Evolutionary conservation across 2,888 invertebrate species (phyloP).

Genomic region (Odontocolon sp.): DNA sequence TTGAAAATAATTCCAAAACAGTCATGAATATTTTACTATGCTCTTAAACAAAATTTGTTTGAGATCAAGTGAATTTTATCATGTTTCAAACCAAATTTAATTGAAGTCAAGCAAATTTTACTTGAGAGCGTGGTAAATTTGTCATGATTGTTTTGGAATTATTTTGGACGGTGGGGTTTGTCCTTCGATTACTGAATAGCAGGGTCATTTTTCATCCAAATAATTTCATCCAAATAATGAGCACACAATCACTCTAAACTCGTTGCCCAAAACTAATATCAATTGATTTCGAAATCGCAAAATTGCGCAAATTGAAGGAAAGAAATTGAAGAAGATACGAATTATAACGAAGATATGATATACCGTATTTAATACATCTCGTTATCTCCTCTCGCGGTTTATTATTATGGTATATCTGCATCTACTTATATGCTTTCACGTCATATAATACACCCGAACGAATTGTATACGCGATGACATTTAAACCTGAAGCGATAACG

Average conservation of each 20-base stretch:
- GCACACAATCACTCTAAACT: neutral
- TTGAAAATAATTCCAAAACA: too few species aligned
- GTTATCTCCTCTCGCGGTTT: neutral
- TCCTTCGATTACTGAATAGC: too few species aligned
- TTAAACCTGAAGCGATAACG: constrained; percentile 29
- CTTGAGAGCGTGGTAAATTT: too few species aligned
- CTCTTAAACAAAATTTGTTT: too few species aligned
- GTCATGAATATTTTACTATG: too few species aligned
- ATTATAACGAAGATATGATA: neutral
- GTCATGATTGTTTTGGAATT: too few species aligned
- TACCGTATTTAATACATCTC: neutral
- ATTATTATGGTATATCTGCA: constrained; percentile 11
- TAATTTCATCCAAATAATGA: too few species aligned
- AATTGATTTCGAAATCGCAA: neutral
- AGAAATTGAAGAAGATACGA: neutral
- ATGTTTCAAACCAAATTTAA: too few species aligned
- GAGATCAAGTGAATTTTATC: too few species aligned
- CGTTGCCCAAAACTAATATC: neutral
- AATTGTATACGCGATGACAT: constrained; percentile 27
- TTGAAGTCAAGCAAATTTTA: too few species aligned
- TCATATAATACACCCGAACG: neutral
- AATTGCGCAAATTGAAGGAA: neutral
- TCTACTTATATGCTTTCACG: neutral
- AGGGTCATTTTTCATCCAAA: too few species aligned
- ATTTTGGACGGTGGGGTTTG: too few species aligned